A percentile compares a stretch with the other conserved stretches of the same genome.
Conservation (phyloP, 2,888 invertebrate genomes). For the Dasysyrphus tricinctus region DNA sequence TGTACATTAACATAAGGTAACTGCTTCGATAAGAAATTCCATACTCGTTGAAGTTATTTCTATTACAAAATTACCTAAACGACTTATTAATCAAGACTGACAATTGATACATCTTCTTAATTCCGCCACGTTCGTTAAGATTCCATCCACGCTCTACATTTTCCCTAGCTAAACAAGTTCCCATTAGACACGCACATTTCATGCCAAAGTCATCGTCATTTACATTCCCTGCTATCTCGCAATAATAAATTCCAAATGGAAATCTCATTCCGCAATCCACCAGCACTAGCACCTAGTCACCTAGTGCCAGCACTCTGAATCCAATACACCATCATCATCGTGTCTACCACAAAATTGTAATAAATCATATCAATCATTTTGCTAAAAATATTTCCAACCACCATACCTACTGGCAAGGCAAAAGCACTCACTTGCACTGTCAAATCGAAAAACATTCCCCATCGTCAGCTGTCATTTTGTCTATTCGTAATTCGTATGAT, state of each 20-base stretch:
- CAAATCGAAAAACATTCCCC: conserved; percentile 41
- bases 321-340: conserved; percentile 20
- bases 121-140: conserved; percentile 29
- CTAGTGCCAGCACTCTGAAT: background rate
- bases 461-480: conserved; percentile 48
- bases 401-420: background rate
- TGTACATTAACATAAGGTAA: too few relatives aligned
- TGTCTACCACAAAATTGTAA: conserved; percentile 56
- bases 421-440: conserved; percentile 33
- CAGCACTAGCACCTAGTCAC: background rate
- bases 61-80: conserved; percentile 7
- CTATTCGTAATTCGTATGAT: conserved; percentile 33
- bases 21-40: background rate
- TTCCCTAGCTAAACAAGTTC: background rate
- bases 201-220: conserved; percentile 10
- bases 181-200: conserved; percentile 30
- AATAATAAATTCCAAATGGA: conserved; percentile 40
- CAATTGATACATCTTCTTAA: conserved; percentile 3
- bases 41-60: background rate
- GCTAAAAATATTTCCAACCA: conserved; percentile 51
- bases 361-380: conserved; percentile 65
- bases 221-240: conserved; percentile 11
- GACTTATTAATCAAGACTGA: conserved; percentile 10
- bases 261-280: conserved; percentile 20
- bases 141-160: conserved; percentile 30